Evolutionary conservation across 2,797 vertebrate species (phyloP).

Genomic region (Chlorospingus flavigularis): DNA sequence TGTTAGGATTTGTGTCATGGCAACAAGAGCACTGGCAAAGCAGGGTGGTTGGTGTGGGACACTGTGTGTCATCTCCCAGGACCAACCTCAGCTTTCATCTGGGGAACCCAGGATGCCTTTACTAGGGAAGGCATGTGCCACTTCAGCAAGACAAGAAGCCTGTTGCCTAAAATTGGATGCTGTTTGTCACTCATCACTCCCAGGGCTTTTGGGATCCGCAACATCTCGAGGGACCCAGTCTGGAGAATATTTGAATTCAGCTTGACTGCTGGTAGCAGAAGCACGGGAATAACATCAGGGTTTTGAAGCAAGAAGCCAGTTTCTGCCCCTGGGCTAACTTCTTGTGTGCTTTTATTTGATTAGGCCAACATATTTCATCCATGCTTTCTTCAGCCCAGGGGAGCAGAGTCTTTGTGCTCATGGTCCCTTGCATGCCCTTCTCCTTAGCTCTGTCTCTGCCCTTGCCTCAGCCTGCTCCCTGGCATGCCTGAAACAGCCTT

Average conservation of each 20-base stretch:
- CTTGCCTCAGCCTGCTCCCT: neutral
- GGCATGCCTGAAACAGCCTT: neutral
- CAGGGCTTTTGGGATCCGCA: neutral
- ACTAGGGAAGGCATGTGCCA: fast-evolving
- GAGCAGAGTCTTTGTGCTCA: neutral
- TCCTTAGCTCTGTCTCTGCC: neutral
- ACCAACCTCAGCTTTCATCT: neutral
- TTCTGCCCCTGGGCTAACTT: neutral
- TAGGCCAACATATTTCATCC: neutral
- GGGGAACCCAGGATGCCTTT: neutral
- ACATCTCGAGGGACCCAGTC: neutral
- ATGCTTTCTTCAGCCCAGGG: neutral
- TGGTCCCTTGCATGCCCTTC: neutral
- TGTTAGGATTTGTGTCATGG: neutral
- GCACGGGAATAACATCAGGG: fast-evolving
- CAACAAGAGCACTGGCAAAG: neutral
- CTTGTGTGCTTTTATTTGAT: neutral
- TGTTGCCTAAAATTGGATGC: neutral
- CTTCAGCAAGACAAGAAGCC: neutral
- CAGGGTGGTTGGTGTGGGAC: fast-evolving
- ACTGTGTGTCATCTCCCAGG: fast-evolving
- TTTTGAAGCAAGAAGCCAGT: neutral
- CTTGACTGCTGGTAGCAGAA: fast-evolving
- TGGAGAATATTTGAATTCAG: neutral
- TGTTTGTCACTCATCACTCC: neutral